phyloP scores from a whole-genome alignment of 2,797 vertebrate species.

The Cetoscarus ocellatus region DNA sequence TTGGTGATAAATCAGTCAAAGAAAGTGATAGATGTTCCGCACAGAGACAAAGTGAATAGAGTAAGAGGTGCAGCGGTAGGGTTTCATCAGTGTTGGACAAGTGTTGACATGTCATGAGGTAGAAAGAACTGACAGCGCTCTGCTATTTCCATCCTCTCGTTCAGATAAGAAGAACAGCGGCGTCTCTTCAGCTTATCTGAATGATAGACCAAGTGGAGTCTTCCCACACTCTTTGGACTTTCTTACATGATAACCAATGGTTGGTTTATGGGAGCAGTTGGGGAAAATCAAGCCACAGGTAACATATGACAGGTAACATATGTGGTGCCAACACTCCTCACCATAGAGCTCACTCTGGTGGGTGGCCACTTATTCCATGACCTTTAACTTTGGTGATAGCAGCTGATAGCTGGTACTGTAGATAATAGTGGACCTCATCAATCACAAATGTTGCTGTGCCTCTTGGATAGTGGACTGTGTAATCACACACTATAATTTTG shows the following conservation, averaged over 20 bases:
- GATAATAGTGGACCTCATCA: no score
- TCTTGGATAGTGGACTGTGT: no score
- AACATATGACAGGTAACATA: no score
- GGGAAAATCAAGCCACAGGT: neutral
- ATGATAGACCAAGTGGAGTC: slow-evolving; percentile 60
- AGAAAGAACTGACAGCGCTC: slow-evolving; percentile 46
- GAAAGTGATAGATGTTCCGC: slow-evolving; percentile 8
- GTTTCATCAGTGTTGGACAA: slow-evolving; percentile 45
- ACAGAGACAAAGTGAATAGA: slow-evolving; percentile 35
- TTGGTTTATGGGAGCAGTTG: slow-evolving; percentile 33
- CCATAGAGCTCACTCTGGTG: no score
- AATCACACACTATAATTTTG: no score
- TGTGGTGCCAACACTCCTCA: no score
- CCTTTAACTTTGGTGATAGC: no score
- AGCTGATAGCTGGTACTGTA: no score
- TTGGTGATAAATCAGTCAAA: neutral
- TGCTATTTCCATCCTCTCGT: slow-evolving; percentile 79
- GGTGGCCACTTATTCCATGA: no score
- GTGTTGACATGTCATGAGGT: slow-evolving; percentile 62
- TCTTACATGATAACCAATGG: slow-evolving; percentile 19
- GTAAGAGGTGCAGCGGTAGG: slow-evolving; percentile 17
- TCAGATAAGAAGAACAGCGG: slow-evolving; percentile 77
- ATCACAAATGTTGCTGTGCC: no score
- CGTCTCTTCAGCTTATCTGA: slow-evolving; percentile 66
- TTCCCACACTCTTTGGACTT: slow-evolving; percentile 44